Base-by-base conservation (phyloP, 1,140 invertebrate genomes). In the Lucilia sericata region DNA sequence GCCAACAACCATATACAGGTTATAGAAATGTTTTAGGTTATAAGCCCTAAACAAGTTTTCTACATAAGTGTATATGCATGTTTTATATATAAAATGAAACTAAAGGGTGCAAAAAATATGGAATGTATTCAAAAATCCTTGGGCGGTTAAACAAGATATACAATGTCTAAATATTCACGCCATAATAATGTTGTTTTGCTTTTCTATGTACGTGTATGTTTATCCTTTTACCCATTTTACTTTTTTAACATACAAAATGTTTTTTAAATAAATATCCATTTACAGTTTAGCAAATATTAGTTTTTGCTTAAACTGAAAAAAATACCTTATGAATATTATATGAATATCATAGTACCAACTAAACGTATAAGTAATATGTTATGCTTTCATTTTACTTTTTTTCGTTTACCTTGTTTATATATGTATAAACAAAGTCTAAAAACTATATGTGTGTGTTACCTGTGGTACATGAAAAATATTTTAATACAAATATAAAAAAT, bases 241-340 rank as follows among this genome's bases (percentile, higher is more conserved):
- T 19, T n/a, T 65, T 21, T 65, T n/a, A 19, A 4, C 19, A 21
- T 70, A 8, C n/a, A 70, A 21, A 60, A 70, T 70, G 60, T n/a
- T n/a, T 70, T 70, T 70, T 70, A 70, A 65, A 70, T 70, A 70
- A 70, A 70, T 70, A 70, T 70, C 60, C 60, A 70, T 70, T 70
- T 70, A 70, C 60, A 70, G 60, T 70, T 70, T 21, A 7, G 60
- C 21, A 70, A 65, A 70, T 70, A 70, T 70, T 70, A 70, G 60
- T n/a, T 70, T 70, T 70, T 70, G n/a, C 60, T 36, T 36, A n/a
- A n/a, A 70, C 3, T 8, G n/a, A 70, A 70, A 70, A 21, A 21
- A 17, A 70, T n/a, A 70, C 19, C n/a, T 70, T 70, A 70, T 70
- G 60, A 70, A 70, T 70, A 4, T 70, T 70, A 21, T 70, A 70